Percentiles rank a stretch among this genome's conserved stretches.
phyloP scores from a whole-genome alignment of 2,797 vertebrate genomes.

The Leptodactylus fallax region DNA sequence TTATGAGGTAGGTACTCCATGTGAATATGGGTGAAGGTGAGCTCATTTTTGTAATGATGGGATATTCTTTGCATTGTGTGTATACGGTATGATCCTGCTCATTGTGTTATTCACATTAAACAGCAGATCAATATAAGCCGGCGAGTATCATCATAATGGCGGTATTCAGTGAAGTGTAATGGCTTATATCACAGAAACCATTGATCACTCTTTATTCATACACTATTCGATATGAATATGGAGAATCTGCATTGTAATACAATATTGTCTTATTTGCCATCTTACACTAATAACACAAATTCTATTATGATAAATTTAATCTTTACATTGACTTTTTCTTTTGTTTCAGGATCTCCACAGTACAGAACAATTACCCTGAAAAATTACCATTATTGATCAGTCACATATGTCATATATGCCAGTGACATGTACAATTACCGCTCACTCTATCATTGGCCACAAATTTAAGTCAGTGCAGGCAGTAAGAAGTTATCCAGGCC shows the following conservation, averaged over 20 bases:
- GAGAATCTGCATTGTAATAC: background rate
- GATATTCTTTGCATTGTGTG: background rate
- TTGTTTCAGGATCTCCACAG: conserved; percentile 20
- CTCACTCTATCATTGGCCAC: background rate
- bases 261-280: conserved; percentile 9
- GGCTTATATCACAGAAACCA: background rate
- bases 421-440: conserved; percentile 39
- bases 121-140: conserved; percentile 9
- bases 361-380: conserved; percentile 22
- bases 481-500: background rate
- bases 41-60: background rate
- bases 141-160: conserved; percentile 6
- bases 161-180: background rate
- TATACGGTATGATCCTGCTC: background rate
- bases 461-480: background rate
- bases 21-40: background rate
- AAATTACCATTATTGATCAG: conserved; percentile 49
- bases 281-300: background rate
- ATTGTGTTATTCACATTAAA: background rate
- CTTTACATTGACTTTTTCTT: background rate
- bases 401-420: background rate
- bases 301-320: conserved; percentile 15
- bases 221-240: background rate
- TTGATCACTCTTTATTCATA: background rate
- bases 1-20: background rate